phyloP scores from a whole-genome alignment of 2,797 vertebrate genomes.

The Chrysolophus pictus region DNA sequence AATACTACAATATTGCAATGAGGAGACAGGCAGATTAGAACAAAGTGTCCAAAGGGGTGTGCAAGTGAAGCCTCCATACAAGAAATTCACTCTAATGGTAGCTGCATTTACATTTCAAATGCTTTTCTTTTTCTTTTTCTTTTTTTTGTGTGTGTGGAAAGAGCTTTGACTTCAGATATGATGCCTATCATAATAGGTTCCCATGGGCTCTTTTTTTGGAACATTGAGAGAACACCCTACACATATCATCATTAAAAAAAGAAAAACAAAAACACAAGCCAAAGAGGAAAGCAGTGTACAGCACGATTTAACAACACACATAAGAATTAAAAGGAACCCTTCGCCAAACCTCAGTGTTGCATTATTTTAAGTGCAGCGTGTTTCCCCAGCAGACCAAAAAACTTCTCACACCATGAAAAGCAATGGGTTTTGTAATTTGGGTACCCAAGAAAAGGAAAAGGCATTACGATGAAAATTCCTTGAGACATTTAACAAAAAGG shows the following conservation, averaged over 20 bases:
- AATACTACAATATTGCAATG: background rate
- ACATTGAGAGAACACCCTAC: background rate
- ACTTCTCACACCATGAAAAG: conserved; percentile 10
- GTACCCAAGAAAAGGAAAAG: conserved; percentile 50
- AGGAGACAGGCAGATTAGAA: background rate
- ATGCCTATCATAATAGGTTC: background rate
- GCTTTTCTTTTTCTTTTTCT: background rate
- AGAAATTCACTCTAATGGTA: background rate
- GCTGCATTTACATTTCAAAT: background rate
- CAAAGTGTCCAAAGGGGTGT: background rate
- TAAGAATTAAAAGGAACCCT: conserved; percentile 21
- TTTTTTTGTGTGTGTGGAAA: background rate
- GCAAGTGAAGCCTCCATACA: background rate
- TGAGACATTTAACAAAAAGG: conserved; percentile 49
- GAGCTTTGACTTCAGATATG: background rate
- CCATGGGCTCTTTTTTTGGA: background rate
- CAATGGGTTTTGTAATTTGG: background rate
- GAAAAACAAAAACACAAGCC: background rate
- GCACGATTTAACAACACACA: background rate
- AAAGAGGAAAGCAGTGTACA: background rate
- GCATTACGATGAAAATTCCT: background rate
- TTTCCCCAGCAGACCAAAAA: conserved; percentile 10
- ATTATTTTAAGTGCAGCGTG: conserved; percentile 52
- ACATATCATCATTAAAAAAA: background rate
- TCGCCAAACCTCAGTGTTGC: conserved; percentile 42